A percentile compares a stretch with the other conserved stretches of the same genome.
These are phyloP conservation scores for Characodon lateralis DNA, from an alignment of 2,797 vertebrate species.

Conservation along the genomic window DNA sequence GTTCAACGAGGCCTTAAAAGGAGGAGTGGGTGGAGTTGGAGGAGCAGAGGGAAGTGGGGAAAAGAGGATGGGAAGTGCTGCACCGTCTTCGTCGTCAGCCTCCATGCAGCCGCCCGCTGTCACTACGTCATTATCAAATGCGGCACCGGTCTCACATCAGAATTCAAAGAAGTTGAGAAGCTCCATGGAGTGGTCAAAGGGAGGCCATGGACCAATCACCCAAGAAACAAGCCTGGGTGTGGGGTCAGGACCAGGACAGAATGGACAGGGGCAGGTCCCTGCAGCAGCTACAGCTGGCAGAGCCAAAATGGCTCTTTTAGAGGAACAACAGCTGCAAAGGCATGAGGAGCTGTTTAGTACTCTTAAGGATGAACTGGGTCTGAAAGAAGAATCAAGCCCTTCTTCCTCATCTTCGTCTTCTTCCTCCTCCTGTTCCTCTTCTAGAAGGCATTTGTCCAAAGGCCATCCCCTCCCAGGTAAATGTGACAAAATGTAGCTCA, in stretches of 20 bases:
- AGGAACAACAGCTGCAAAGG: conserved; percentile 85
- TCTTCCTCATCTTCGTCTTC: conserved; percentile 77
- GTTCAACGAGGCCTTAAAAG: conserved; percentile 86
- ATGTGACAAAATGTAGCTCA: not conserved
- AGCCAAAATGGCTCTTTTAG: conserved; percentile 84
- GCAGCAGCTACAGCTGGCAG: conserved; percentile 66
- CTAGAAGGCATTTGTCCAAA: conserved; percentile 70
- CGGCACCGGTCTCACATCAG: conserved; percentile 75
- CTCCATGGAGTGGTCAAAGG: conserved; percentile 86
- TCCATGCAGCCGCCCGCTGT: conserved; percentile 85
- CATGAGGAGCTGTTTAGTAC: conserved; percentile 89
- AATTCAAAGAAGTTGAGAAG: conserved; percentile 85
- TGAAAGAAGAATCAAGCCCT: conserved; percentile 87
- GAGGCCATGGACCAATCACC: conserved; percentile 74
- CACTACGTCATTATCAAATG: conserved; percentile 67
- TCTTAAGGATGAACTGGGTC: conserved; percentile 85
- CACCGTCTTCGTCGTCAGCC: conserved; percentile 72
- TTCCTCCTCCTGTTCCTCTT: conserved; percentile 74
- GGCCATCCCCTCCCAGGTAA: conserved; percentile 63
- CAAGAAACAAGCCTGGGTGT: conserved; percentile 55
- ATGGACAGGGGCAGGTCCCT: conserved; percentile 64
- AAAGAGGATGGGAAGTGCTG: conserved; percentile 50
- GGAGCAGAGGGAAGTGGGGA: conserved; percentile 44
- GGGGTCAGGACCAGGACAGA: conserved; percentile 66
- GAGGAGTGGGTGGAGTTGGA: conserved; percentile 41